phyloP scores from a whole-genome alignment of 1,140 invertebrate species.

The Drosophila littoralis region DNA sequence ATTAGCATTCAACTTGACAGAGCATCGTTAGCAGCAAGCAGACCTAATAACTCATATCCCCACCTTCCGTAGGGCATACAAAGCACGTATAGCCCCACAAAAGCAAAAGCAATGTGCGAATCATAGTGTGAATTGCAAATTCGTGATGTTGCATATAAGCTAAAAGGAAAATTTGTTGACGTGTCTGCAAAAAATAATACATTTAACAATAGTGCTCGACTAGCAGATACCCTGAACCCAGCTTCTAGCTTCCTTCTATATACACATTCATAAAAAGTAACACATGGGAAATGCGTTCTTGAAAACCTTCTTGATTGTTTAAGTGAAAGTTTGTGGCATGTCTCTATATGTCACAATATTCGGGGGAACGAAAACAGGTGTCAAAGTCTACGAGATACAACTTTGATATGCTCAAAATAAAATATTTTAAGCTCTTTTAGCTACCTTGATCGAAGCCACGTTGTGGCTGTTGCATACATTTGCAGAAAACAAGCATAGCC shows the following conservation, averaged over 20 bases:
- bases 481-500: not conserved
- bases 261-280: too few species aligned
- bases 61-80: not conserved
- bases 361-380: too few species aligned
- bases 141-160: conserved; percentile 50
- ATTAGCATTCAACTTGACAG: not conserved
- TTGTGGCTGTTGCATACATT: not conserved
- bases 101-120: conserved; percentile 51
- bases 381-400: too few species aligned
- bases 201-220: not conserved
- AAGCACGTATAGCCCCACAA: not conserved
- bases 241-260: too few species aligned
- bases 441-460: not conserved
- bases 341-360: too few species aligned
- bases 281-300: too few species aligned
- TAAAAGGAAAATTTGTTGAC: conserved; percentile 27
- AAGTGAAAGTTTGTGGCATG: too few species aligned
- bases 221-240: not conserved
- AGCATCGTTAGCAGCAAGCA: not conserved
- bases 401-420: too few species aligned
- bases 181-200: conserved; percentile 1
- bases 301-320: too few species aligned
- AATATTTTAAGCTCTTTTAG: too few species aligned
- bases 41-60: not conserved
- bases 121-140: conserved; percentile 61